A percentile compares a stretch with the other conserved stretches of the same genome.
phyloP scores from a whole-genome alignment of 2,888 invertebrate species.

The Tiphia femorata region DNA sequence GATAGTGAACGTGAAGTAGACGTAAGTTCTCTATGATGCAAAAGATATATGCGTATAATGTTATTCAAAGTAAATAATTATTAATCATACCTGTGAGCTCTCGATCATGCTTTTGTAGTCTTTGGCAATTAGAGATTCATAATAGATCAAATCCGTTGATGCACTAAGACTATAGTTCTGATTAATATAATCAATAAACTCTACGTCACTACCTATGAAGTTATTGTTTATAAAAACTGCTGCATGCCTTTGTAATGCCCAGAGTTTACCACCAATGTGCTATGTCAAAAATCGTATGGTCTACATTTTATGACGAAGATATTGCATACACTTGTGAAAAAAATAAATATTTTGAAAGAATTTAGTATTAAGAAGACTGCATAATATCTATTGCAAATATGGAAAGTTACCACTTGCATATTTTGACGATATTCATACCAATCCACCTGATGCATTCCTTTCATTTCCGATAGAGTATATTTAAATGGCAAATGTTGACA shows the following conservation, averaged over 20 bases:
- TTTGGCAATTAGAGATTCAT: conserved; percentile 67
- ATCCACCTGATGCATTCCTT: conserved; percentile 59
- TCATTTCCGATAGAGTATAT: conserved; percentile 39
- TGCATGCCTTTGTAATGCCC: conserved; percentile 69
- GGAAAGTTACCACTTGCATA: conserved; percentile 50
- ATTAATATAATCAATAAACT: conserved; percentile 69
- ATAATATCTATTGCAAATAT: too few species aligned
- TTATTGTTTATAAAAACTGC: conserved; percentile 71
- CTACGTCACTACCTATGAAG: conserved; percentile 72
- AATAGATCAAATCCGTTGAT: conserved; percentile 63
- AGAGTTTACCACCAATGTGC: conserved; percentile 67
- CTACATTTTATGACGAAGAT: not conserved
- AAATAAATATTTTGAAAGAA: not conserved
- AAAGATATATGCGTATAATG: not conserved
- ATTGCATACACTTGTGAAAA: too few species aligned
- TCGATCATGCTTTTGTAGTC: conserved; percentile 69
- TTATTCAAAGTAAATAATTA: conserved; percentile 1
- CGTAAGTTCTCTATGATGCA: conserved; percentile 72
- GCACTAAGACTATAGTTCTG: conserved; percentile 69
- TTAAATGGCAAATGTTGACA: conserved; percentile 35
- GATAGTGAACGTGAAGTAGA: conserved; percentile 72
- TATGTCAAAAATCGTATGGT: conserved; percentile 14
- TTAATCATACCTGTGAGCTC: conserved; percentile 64
- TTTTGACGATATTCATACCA: conserved; percentile 68
- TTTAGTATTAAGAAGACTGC: too few species aligned